A percentile compares a stretch with the other conserved stretches of the same genome.
Evolutionary conservation across 2,113 vertebrate genomes (phyloP).

Genomic region (Megaceryle torquata): DNA sequence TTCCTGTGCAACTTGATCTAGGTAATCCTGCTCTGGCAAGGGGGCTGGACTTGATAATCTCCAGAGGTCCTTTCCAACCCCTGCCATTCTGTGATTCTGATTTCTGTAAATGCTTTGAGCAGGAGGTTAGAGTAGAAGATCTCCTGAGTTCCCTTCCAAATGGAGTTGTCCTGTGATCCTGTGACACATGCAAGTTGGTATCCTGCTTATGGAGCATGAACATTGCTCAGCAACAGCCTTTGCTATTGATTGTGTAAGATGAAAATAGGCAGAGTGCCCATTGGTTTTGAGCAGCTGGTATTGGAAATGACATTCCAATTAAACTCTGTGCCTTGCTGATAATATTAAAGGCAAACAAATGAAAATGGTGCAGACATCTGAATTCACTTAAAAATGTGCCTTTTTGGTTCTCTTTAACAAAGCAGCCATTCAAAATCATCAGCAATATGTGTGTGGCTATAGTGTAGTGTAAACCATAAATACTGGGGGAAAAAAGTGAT

Average conservation of each 20-base stretch:
- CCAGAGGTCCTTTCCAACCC: no score
- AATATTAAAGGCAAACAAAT: neutral
- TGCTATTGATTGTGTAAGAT: neutral
- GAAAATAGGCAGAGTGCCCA: neutral
- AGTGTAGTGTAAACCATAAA: neutral
- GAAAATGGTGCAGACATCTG: neutral
- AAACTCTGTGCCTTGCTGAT: neutral
- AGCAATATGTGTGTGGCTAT: neutral
- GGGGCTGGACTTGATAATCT: no score
- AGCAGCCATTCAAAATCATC: neutral
- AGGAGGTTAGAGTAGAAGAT: neutral
- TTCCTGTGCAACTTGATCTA: no score
- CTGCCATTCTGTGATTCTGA: no score
- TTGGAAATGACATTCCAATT: neutral
- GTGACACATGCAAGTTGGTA: neutral
- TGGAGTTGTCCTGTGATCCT: neutral
- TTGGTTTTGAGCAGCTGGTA: neutral
- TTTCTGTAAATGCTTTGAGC: neutral
- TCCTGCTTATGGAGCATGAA: neutral
- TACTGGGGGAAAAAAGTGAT: neutral
- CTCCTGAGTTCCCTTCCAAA: neutral
- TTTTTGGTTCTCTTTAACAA: neutral
- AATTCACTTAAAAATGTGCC: neutral
- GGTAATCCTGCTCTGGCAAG: no score
- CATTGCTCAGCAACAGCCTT: neutral